Evolutionary conservation across 2,888 invertebrate species (phyloP).

Genomic region (Sinodicranocentrus sp.): DNA sequence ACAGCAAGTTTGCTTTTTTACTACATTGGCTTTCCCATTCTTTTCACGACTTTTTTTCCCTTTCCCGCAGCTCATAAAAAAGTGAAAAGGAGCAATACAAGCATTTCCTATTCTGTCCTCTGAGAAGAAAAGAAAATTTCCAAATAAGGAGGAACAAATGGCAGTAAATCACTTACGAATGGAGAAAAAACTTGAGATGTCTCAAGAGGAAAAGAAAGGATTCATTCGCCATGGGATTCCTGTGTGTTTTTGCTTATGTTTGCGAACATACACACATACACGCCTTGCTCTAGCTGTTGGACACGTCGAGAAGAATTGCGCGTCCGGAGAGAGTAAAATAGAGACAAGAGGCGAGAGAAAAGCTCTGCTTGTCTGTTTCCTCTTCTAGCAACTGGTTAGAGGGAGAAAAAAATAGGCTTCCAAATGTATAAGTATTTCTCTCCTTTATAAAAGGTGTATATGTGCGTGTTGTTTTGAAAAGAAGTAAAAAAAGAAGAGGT

Average conservation of each 20-base stretch:
- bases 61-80: constrained; percentile 63
- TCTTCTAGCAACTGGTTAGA: constrained; percentile 26
- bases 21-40: constrained; percentile 10
- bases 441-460: too few species aligned
- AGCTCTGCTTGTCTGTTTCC: too few species aligned
- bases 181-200: constrained; percentile 57
- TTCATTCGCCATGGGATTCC: constrained; percentile 62
- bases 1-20: not conserved
- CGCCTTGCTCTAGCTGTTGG: too few species aligned
- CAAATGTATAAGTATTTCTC: not conserved
- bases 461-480: not conserved
- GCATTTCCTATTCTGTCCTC: constrained; percentile 52
- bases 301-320: constrained; percentile 23
- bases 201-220: constrained; percentile 55
- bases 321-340: not conserved
- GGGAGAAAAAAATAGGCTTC: not conserved
- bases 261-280: not conserved
- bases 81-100: constrained; percentile 60
- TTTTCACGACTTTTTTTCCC: constrained; percentile 23
- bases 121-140: constrained; percentile 52
- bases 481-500: constrained; percentile 15
- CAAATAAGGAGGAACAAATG: constrained; percentile 66
- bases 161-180: constrained; percentile 63
- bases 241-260: constrained; percentile 29
- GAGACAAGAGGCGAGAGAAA: not conserved